Conservation (phyloP, 2,113 vertebrate genomes). For the Centropus bengalensis region DNA sequence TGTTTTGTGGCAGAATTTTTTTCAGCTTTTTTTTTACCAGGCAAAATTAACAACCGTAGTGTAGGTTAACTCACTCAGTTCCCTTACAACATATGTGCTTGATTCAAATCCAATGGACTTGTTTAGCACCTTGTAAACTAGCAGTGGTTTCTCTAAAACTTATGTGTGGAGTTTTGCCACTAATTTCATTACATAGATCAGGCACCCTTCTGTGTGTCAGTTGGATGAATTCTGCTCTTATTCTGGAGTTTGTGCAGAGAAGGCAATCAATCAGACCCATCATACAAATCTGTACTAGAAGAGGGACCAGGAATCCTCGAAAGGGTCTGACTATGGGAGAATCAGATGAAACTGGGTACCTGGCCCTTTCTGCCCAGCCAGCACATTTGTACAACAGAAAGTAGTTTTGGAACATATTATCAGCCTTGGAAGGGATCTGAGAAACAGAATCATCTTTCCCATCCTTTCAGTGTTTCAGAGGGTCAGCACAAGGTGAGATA, state of each 20-base stretch:
- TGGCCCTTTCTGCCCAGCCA: background rate
- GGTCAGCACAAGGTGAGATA: background rate
- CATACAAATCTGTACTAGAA: background rate
- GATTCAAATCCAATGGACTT: slow-evolving; percentile 7
- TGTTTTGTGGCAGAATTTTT: background rate
- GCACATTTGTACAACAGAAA: background rate
- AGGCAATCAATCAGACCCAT: background rate
- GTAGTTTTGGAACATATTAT: background rate
- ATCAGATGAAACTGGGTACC: background rate
- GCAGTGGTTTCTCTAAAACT: background rate
- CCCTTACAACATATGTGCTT: background rate
- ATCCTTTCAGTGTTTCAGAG: background rate
- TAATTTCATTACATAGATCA: background rate
- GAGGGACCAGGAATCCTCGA: background rate
- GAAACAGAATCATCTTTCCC: background rate
- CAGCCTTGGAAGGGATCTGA: background rate
- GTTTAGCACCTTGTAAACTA: slow-evolving; percentile 9
- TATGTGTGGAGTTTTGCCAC: background rate
- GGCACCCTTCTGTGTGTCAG: background rate
- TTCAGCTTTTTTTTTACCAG: background rate
- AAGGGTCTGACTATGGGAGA: background rate
- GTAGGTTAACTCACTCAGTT: background rate
- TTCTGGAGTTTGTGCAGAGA: background rate
- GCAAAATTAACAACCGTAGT: slow-evolving; percentile 20
- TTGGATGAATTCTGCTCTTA: background rate